phyloP scores from a whole-genome alignment of 2,888 invertebrate genomes.

The Metopia argyrocephala region DNA sequence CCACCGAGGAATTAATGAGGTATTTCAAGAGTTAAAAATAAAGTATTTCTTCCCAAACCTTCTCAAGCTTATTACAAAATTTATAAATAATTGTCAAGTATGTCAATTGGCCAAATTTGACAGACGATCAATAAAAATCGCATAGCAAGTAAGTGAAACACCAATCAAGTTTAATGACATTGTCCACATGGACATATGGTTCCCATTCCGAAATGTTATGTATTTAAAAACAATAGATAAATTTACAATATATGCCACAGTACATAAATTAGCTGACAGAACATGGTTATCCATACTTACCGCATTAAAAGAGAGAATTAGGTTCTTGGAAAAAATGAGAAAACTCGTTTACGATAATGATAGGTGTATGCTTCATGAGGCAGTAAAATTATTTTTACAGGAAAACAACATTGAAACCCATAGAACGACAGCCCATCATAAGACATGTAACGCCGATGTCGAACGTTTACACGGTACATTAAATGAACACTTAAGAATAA shows the following conservation, averaged over 20 bases:
- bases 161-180: conserved; percentile 21
- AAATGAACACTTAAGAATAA: no score
- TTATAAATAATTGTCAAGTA: conserved; percentile 5
- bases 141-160: conserved; percentile 5
- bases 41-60: conserved; percentile 1
- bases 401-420: conserved; percentile 17
- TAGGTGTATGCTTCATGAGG: conserved; percentile 12
- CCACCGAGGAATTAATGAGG: conserved; percentile 20
- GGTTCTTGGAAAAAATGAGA: conserved; percentile 17
- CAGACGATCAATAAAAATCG: conserved; percentile 14
- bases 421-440: conserved; percentile 12
- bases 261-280: conserved; percentile 35
- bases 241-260: conserved; percentile 33
- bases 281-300: conserved; percentile 28
- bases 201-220: conserved; percentile 20
- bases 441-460: conserved; percentile 12
- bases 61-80: background rate
- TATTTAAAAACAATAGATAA: conserved; percentile 38
- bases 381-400: conserved; percentile 14
- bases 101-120: conserved; percentile 6
- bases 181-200: conserved; percentile 36
- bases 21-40: background rate
- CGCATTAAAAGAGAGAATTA: conserved; percentile 3
- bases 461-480: no score
- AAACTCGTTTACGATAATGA: conserved; percentile 20